Evolutionary conservation across 2,888 invertebrate genomes (phyloP), one percentile per base, ranked within the genome.

Genomic region (Pseudococcus viburni): DNA sequence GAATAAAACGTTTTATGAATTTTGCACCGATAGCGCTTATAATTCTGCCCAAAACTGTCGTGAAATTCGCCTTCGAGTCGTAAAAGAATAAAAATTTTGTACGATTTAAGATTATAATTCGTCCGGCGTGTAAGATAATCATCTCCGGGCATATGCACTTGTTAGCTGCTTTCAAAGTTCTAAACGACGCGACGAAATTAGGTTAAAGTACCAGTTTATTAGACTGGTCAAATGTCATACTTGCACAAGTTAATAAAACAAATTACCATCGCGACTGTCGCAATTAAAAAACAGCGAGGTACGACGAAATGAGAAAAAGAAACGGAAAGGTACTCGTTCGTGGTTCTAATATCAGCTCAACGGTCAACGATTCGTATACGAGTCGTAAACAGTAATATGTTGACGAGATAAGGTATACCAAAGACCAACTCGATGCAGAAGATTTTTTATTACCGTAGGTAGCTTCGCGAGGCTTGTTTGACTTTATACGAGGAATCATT

Each of bases 191-290:
- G 26, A 68, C 12, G 26, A 12, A 68, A 68, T 68, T 68, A 68
- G 68, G 68, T 68, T 68, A 68, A 12, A 68, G 68, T 68, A 68
- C 68, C 68, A 68, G 68, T 68, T 68, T 68, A 68, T 68, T 26
- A 68, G 68, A 11, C 68, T 26, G 26, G 68, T 26, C 68, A 68
- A 68, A 68, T 68, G 68, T 68, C 68, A 68, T 68, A 68, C 68
- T 68, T 26, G 68, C 68, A 26, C 12, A 68, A 68, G 68, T 68
- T 68, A 26, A 68, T 68, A 26, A 68, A 68, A 68, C 68, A 68
- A 68, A 68, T 68, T 68, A 68, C 68, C 26, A 22, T 68, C 68
- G 68, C 55, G 51, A 0, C 7, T 26, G 68, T 26, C 68, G 22
- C 15, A 68, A 68, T 68, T 68, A 68, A 26, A 26, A 68, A 68